Percentiles rank a stretch among this genome's conserved stretches.
phyloP scores from a whole-genome alignment of 2,113 vertebrate genomes.

The Cryptomyrus ogoouensis region DNA sequence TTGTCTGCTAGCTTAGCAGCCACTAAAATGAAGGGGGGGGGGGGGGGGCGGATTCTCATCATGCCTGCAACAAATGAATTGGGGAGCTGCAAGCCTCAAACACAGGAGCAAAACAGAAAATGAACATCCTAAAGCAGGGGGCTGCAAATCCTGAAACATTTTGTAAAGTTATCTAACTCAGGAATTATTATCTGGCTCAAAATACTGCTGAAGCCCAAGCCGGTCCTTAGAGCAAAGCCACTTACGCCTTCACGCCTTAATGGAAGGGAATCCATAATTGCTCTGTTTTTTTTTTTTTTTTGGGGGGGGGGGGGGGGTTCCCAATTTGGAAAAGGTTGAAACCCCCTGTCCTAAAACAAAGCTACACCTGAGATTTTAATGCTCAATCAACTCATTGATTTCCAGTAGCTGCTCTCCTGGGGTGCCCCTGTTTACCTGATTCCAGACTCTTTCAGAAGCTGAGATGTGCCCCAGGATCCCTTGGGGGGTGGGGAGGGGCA shows the following conservation, averaged over 20 bases:
- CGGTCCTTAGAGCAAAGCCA: neutral
- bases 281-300: neutral
- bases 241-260: neutral
- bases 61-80: neutral
- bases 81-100: neutral
- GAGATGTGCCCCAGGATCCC: neutral
- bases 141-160: neutral
- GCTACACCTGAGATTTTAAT: neutral
- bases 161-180: neutral
- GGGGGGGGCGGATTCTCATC: too few species aligned
- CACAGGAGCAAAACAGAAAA: neutral
- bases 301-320: too few species aligned
- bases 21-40: neutral
- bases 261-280: neutral
- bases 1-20: neutral
- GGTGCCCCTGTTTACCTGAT: neutral
- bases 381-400: neutral
- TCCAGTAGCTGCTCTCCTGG: neutral
- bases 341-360: neutral
- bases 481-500: neutral
- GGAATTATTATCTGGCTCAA: too few species aligned
- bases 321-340: neutral
- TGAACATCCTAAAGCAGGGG: neutral
- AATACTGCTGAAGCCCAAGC: neutral
- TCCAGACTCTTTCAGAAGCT: neutral